phyloP scores from a whole-genome alignment of 2,113 vertebrate genomes.

The Urocynchramus pylzowi region DNA sequence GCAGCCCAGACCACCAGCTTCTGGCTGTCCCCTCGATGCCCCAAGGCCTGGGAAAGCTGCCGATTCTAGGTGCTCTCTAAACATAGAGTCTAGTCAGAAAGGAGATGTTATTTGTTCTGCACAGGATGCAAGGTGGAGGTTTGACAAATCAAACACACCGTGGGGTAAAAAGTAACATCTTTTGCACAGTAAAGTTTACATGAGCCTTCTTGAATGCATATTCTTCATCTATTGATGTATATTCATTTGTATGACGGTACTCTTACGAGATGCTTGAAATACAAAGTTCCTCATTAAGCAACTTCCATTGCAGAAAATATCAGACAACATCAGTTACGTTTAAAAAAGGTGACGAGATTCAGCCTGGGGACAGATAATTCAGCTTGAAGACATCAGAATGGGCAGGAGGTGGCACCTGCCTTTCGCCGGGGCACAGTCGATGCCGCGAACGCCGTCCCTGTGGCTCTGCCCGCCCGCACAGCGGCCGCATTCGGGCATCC shows the following conservation, averaged over 20 bases:
- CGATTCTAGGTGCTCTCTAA: neutral
- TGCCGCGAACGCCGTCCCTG: neutral
- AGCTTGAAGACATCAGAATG: neutral
- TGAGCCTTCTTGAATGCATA: neutral
- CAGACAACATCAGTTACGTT: neutral
- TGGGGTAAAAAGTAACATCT: neutral
- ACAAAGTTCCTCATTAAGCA: neutral
- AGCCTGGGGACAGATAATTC: neutral
- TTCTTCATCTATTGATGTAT: neutral
- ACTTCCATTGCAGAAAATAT: neutral
- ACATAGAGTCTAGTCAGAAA: neutral
- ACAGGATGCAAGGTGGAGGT: neutral
- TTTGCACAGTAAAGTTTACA: neutral
- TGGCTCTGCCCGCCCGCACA: neutral
- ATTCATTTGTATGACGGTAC: neutral
- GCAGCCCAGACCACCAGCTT: neutral
- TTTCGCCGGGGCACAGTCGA: neutral
- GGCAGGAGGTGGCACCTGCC: neutral
- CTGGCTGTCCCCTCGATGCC: accelerated
- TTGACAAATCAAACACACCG: neutral
- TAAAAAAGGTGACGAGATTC: neutral
- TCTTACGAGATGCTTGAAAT: neutral
- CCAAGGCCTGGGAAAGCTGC: neutral
- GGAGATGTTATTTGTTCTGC: neutral
- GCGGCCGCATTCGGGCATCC: neutral